Evolutionary conservation across 2,888 invertebrate species (phyloP), one percentile per base, ranked within the genome.

Genomic region (Himalopsyche kuldschensis): DNA sequence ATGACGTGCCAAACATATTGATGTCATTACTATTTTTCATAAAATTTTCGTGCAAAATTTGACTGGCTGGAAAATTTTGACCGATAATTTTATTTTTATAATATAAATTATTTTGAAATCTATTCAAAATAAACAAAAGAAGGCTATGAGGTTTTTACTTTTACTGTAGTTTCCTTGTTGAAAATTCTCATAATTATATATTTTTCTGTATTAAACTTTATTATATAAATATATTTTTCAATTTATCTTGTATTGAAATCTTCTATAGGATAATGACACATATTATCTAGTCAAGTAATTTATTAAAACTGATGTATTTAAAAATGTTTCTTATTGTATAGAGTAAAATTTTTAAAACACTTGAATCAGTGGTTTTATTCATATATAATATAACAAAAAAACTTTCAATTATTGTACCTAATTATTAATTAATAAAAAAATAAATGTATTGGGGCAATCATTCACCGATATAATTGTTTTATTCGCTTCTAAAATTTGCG

Each of bases 401-500:
- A 41, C 20, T 47, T 80, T 82, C 75, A 82, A 83, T 83, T 78
- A 83, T 76, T 81, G 83, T 83, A 79, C 81, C 79, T 78, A 75
- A 32, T 32, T 17, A 75, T 20, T 76, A 46, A 80, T 81, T 82
- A 11, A 3, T 47, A 47, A 27, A 30, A 48, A 75, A 84, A 84
- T 85, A 85, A 85, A 85, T 85, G 85, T 85, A 84, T 84, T 84
- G 79, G 79, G 83, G 84, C 85, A 85, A 85, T 85, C 82, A 77
- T 81, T 78, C 80, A 85, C 85, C 82, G 78, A 85, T 24, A 27
- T 46, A 32, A 75, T 48, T 85, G 76, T 84, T 84, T 85, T 81
- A 83, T 82, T 84, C 27, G 69, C 15, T 55, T 20, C 55, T 55
- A 3, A 41, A 41, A 15, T 41, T 41, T 41, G 15, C 0, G 15